Conservation (phyloP, 2,888 invertebrate genomes). For the Perdita meconis region DNA sequence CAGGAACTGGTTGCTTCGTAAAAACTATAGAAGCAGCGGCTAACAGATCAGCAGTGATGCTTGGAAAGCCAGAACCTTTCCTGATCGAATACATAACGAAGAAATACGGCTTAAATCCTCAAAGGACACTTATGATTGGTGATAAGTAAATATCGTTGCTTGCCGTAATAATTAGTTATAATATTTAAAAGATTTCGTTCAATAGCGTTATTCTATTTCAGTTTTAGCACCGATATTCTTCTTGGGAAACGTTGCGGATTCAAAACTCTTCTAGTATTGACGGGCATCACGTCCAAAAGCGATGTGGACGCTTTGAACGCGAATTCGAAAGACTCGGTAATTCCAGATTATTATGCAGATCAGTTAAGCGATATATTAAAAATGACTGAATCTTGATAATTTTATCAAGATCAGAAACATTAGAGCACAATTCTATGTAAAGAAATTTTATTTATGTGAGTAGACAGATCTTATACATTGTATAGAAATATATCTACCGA, state of each 20-base stretch:
- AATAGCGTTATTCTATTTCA: constrained; percentile 25
- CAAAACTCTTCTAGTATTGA: constrained; percentile 93
- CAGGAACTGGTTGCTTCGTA: constrained; percentile 95
- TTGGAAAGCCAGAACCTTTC: constrained; percentile 96
- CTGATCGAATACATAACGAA: constrained; percentile 90
- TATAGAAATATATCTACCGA: neutral
- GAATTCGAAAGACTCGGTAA: constrained; percentile 6
- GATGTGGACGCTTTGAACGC: constrained; percentile 42
- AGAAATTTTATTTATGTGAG: neutral
- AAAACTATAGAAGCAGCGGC: constrained; percentile 92
- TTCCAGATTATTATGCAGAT: constrained; percentile 54
- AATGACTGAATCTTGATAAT: constrained; percentile 44
- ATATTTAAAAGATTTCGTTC: neutral
- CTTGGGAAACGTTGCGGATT: constrained; percentile 95
- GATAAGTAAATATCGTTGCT: constrained; percentile 87
- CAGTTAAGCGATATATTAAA: constrained; percentile 50
- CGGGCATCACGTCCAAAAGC: constrained; percentile 88
- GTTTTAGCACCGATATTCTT: constrained; percentile 95
- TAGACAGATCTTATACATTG: neutral
- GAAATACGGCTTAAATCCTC: constrained; percentile 91
- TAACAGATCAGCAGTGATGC: constrained; percentile 90
- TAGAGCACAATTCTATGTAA: constrained; percentile 16
- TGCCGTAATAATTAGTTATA: neutral
- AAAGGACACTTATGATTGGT: constrained; percentile 95
- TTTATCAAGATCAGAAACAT: neutral